These are phyloP conservation scores for Nephila pilipes DNA, from an alignment of 1,140 invertebrate species.

Conservation along the genomic window DNA sequence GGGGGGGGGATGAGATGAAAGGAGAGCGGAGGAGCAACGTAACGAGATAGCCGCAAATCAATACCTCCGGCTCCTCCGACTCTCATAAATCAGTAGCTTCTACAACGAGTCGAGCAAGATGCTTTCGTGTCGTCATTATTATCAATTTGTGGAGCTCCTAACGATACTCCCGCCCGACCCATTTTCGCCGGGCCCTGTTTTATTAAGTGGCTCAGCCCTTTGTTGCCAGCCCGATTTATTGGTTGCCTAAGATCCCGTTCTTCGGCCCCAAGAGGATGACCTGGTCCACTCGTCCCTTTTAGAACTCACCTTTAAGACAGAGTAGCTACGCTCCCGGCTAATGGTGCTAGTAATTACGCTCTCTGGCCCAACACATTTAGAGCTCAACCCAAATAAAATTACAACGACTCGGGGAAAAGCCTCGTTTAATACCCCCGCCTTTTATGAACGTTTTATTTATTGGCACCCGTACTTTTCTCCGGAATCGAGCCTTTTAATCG, in stretches of 20 bases:
- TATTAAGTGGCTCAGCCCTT: constrained; percentile 76
- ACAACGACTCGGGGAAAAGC: constrained; percentile 50
- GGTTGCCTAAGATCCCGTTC: constrained; percentile 54
- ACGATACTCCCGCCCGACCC: constrained; percentile 69
- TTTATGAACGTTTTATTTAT: constrained; percentile 76
- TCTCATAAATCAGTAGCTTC: constrained; percentile 67
- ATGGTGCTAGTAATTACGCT: constrained; percentile 70
- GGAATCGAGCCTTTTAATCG: constrained; percentile 57
- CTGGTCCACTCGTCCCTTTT: constrained; percentile 68
- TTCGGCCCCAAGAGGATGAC: constrained; percentile 65
- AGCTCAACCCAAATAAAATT: constrained; percentile 71
- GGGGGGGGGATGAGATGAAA: constrained; percentile 61
- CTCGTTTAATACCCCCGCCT: constrained; percentile 63
- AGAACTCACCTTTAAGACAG: constrained; percentile 69
- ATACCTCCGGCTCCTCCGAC: constrained; percentile 59
- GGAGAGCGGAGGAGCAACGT: constrained; percentile 25
- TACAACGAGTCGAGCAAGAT: constrained; percentile 54
- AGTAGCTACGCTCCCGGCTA: constrained; percentile 57
- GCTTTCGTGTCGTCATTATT: constrained; percentile 74
- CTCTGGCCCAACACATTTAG: constrained; percentile 72
- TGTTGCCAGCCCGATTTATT: constrained; percentile 74
- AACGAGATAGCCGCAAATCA: constrained; percentile 75
- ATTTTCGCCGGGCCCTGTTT: constrained; percentile 71
- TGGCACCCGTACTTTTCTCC: background rate
- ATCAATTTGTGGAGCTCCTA: constrained; percentile 75